Conservation (phyloP, 2,888 invertebrate genomes). For the Nysson spinosus region DNA sequence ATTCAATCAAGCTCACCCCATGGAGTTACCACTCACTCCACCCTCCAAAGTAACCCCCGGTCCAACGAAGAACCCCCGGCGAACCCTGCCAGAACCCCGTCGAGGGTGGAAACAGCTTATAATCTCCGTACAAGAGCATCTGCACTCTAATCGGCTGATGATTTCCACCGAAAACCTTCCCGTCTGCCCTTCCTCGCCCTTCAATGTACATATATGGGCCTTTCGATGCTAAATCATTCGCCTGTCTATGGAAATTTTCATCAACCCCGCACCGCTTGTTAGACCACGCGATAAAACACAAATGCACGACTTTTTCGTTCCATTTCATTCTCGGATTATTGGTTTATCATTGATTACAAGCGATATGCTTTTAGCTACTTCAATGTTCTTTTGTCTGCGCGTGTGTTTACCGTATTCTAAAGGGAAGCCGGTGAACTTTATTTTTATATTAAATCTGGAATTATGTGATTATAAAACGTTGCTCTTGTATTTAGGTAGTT, state of each 20-base stretch:
- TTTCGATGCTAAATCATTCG: constrained; percentile 24
- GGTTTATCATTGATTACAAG: too few relatives aligned
- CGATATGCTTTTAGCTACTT: too few relatives aligned
- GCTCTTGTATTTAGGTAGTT: too few relatives aligned
- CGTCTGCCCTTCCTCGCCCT: constrained; percentile 21
- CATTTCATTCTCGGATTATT: too few relatives aligned
- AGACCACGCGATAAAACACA: too few relatives aligned
- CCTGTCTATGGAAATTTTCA: constrained; percentile 11
- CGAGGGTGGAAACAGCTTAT: constrained; percentile 67
- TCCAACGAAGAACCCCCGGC: constrained; percentile 38
- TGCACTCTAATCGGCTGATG: constrained; percentile 77
- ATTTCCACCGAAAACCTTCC: constrained; percentile 59
- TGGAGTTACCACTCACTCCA: constrained; percentile 39
- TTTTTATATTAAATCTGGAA: too few relatives aligned
- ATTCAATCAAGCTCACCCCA: constrained; percentile 74
- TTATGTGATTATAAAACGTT: too few relatives aligned
- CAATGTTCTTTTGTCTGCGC: too few relatives aligned
- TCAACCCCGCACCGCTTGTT: too few relatives aligned
- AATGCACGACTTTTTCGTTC: too few relatives aligned
- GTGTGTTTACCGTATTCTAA: too few relatives aligned
- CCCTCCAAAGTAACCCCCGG: constrained; percentile 34
- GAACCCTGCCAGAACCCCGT: constrained; percentile 33
- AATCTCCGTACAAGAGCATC: constrained; percentile 75
- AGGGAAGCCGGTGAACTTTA: too few relatives aligned
- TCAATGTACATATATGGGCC: background rate